phyloP scores from a whole-genome alignment of 2,797 vertebrate genomes.

The Sebastes trivittatus region DNA sequence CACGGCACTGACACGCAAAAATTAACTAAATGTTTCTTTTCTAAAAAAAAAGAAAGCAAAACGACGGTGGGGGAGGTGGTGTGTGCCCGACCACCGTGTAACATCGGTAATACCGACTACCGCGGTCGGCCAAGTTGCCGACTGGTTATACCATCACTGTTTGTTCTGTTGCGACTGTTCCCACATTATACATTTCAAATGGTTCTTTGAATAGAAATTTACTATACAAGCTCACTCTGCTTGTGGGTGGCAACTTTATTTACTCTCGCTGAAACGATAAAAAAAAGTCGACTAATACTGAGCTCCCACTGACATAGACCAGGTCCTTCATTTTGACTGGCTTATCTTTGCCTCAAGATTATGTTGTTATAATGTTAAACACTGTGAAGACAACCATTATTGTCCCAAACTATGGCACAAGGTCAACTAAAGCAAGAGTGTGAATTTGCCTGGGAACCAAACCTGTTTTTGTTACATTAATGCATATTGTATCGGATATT shows the following conservation, averaged over 20 bases:
- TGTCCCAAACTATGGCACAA: neutral
- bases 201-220: neutral
- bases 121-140: too few relatives aligned
- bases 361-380: neutral
- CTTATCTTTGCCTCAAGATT: neutral
- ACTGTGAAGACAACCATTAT: neutral
- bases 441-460: neutral
- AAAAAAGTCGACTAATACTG: neutral
- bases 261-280: neutral
- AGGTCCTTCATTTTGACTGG: neutral
- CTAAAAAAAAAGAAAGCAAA: too few relatives aligned
- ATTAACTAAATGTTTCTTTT: too few relatives aligned
- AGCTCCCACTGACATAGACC: neutral
- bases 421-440: neutral
- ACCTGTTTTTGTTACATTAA: neutral
- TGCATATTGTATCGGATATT: neutral
- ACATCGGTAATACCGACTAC: too few relatives aligned
- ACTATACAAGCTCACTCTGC: neutral
- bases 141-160: neutral
- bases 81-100: too few relatives aligned
- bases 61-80: too few relatives aligned
- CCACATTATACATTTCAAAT: neutral
- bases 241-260: neutral
- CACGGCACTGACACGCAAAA: rapidly evolving
- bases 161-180: neutral